Evolutionary conservation across 2,888 invertebrate species (phyloP).

Genomic region (Drosophila monieri): DNA sequence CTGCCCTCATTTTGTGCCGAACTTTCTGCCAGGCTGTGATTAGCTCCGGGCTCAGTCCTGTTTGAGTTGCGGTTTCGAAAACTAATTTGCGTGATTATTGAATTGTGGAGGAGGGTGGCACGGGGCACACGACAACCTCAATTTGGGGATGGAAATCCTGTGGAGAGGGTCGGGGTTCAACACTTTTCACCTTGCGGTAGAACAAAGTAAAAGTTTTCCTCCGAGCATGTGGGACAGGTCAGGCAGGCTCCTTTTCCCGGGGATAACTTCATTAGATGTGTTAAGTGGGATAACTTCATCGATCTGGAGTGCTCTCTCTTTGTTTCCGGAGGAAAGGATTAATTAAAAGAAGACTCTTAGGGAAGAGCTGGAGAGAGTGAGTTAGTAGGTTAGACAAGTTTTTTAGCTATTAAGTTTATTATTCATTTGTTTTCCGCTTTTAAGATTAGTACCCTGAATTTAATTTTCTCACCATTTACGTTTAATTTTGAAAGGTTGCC

Average conservation of each 20-base stretch:
- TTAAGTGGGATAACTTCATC: conserved; percentile 59
- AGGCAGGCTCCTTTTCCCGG: background rate
- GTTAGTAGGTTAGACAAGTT: background rate
- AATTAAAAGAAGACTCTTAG: conserved; percentile 16
- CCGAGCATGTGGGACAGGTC: conserved; percentile 27
- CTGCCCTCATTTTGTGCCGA: conserved; percentile 8
- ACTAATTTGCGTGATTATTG: conserved; percentile 76
- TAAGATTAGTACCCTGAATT: background rate
- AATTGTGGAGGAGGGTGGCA: conserved; percentile 50
- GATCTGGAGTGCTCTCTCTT: conserved; percentile 33
- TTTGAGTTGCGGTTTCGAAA: conserved; percentile 72
- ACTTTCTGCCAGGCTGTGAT: conserved; percentile 52
- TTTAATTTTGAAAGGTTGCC: background rate
- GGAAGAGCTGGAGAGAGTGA: background rate
- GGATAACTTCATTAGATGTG: conserved; percentile 63
- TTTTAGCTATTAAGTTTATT: background rate
- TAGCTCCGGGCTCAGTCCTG: conserved; percentile 38
- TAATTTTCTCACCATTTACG: background rate
- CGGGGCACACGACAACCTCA: conserved; percentile 9
- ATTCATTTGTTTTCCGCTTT: background rate
- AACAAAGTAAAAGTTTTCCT: conserved; percentile 28
- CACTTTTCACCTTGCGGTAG: conserved; percentile 31
- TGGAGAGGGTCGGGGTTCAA: background rate
- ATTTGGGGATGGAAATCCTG: conserved; percentile 1
- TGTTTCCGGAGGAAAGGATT: conserved; percentile 10